A percentile compares a stretch with the other conserved stretches of the same genome.
phyloP scores from a whole-genome alignment of 1,140 invertebrate genomes.

The Brachionus rubens region DNA sequence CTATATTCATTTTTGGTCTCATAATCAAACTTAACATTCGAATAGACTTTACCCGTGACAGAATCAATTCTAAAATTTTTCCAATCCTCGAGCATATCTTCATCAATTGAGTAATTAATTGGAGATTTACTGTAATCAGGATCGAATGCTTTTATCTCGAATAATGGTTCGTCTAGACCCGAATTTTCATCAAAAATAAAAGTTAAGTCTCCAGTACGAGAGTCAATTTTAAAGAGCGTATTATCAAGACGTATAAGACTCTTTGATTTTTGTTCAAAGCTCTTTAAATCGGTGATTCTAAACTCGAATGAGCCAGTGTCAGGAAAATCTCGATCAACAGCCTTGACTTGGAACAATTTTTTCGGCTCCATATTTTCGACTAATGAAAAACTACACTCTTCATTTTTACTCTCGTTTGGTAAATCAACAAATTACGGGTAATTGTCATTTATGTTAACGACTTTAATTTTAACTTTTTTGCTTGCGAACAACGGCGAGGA shows the following conservation, averaged over 20 bases:
- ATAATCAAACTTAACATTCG: conserved; percentile 27
- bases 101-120: conserved; percentile 18
- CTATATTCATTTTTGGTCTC: conserved; percentile 11
- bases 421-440: background rate
- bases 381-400: background rate
- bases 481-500: background rate
- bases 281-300: background rate
- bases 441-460: conserved; percentile 38
- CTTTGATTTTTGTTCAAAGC: background rate
- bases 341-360: background rate
- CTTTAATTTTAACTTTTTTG: conserved; percentile 2
- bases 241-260: background rate
- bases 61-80: conserved; percentile 17
- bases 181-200: conserved; percentile 33
- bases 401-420: background rate
- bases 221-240: background rate
- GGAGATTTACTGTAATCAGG: conserved; percentile 23
- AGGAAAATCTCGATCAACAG: background rate
- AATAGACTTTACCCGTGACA: conserved; percentile 3
- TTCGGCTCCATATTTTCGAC: background rate
- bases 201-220: background rate
- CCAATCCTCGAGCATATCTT: conserved; percentile 20
- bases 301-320: background rate
- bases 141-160: conserved; percentile 30
- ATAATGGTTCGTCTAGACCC: background rate